phyloP scores from a whole-genome alignment of 2,888 invertebrate genomes.

The Penaeus monodon region DNA sequence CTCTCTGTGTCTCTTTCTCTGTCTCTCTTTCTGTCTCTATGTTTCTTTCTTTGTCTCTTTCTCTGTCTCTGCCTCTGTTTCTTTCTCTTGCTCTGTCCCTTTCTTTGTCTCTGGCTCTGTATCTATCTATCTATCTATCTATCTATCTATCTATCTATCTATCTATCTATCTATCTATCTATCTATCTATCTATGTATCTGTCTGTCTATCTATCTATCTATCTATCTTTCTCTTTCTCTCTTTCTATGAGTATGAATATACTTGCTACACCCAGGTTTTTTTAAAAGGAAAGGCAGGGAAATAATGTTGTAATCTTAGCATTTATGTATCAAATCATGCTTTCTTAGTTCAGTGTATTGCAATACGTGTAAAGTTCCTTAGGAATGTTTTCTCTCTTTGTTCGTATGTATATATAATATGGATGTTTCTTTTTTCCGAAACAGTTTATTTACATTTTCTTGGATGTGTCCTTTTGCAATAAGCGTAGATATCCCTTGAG shows the following conservation, averaged over 20 bases:
- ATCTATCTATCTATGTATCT: background rate
- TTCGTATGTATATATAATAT: too few species aligned
- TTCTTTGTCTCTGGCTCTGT: background rate
- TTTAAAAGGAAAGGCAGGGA: too few species aligned
- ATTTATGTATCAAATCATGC: too few species aligned
- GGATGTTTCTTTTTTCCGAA: too few species aligned
- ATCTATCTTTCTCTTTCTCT: background rate
- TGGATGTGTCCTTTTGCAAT: too few species aligned
- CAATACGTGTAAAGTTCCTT: too few species aligned
- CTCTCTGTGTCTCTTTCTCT: constrained; percentile 6
- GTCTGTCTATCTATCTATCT: background rate
- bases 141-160: background rate
- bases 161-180: background rate
- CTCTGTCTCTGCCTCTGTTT: background rate
- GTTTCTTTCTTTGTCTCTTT: background rate
- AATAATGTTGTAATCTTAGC: too few species aligned
- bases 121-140: background rate
- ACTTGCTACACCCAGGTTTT: too few species aligned
- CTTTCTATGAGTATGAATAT: background rate
- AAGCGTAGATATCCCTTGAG: too few species aligned
- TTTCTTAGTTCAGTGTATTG: too few species aligned
- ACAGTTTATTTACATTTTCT: too few species aligned
- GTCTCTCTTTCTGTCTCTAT: background rate
- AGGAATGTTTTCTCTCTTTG: too few species aligned
- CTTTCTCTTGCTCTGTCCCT: background rate